Conservation (phyloP, 2,888 invertebrate genomes). For the Carterocephalus palaemon region DNA sequence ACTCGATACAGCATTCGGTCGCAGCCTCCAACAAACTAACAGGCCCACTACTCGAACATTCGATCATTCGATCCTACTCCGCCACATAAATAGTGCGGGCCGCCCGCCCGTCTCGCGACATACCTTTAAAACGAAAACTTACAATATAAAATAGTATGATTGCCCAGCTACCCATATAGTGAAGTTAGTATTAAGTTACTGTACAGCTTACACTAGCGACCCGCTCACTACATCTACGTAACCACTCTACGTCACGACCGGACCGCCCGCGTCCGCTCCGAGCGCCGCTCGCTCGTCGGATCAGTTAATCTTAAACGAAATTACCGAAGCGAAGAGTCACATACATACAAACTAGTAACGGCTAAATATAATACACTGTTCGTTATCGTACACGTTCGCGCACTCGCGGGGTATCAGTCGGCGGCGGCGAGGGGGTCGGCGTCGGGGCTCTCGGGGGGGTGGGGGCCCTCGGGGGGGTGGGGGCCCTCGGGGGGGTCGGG, state of each 20-base stretch:
- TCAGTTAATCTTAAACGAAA: constrained; percentile 74
- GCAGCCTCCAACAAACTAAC: constrained; percentile 35
- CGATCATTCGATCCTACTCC: constrained; percentile 43
- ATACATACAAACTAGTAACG: constrained; percentile 56
- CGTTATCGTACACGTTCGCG: constrained; percentile 14
- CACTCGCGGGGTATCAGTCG: constrained; percentile 32
- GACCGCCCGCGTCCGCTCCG: constrained; percentile 18
- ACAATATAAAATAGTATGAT: constrained; percentile 72
- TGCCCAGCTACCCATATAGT: constrained; percentile 77
- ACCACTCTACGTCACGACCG: constrained; percentile 40
- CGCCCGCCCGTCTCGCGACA: constrained; percentile 57
- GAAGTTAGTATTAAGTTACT: constrained; percentile 75
- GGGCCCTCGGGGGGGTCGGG: constrained; percentile 25
- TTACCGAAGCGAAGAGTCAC: constrained; percentile 67
- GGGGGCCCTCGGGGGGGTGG: constrained; percentile 17
- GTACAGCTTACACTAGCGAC: constrained; percentile 64
- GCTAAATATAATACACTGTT: constrained; percentile 53
- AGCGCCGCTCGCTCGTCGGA: constrained; percentile 62
- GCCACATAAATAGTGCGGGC: constrained; percentile 52
- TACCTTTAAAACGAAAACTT: constrained; percentile 52
- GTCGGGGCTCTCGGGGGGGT: constrained; percentile 30
- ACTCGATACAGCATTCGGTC: constrained; percentile 32
- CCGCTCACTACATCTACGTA: constrained; percentile 65
- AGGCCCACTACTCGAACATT: constrained; percentile 48
- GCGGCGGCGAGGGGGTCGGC: constrained; percentile 32